Conservation (phyloP, 2,797 vertebrate genomes). For the Sandelia bainsii region DNA sequence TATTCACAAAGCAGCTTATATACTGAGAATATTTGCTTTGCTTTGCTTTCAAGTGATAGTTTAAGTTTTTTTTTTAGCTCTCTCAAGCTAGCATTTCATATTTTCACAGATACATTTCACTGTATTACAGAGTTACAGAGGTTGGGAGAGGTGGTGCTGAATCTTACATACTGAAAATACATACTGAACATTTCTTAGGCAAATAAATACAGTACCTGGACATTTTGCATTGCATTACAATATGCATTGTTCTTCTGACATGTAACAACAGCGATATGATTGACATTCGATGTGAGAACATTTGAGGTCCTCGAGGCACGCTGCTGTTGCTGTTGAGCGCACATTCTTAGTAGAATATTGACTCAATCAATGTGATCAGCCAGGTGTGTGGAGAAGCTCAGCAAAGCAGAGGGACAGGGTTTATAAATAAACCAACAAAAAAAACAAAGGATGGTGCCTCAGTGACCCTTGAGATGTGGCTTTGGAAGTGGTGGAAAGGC, state of each 20-base stretch:
- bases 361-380: constrained; percentile 66
- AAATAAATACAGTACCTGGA: too few species aligned
- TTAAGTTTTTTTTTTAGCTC: too few species aligned
- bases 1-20: too few species aligned
- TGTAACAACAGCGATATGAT: constrained; percentile 24
- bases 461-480: constrained; percentile 81
- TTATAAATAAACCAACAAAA: constrained; percentile 78
- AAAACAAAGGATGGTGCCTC: constrained; percentile 72
- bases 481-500: constrained; percentile 76
- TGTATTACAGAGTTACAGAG: too few species aligned
- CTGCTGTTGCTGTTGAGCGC: constrained; percentile 22
- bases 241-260: constrained; percentile 19
- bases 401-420: constrained; percentile 66
- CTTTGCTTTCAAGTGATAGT: too few species aligned
- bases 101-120: too few species aligned
- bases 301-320: constrained; percentile 21
- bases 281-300: constrained; percentile 17
- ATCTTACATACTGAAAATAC: too few species aligned
- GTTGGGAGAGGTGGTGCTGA: too few species aligned
- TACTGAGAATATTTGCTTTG: too few species aligned
- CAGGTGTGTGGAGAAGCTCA: constrained; percentile 73
- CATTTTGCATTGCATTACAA: not conserved
- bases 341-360: constrained; percentile 40
- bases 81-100: too few species aligned
- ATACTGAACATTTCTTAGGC: not conserved